Base-by-base conservation (phyloP, 1,140 invertebrate species). In the Scaptomyza hsui region DNA sequence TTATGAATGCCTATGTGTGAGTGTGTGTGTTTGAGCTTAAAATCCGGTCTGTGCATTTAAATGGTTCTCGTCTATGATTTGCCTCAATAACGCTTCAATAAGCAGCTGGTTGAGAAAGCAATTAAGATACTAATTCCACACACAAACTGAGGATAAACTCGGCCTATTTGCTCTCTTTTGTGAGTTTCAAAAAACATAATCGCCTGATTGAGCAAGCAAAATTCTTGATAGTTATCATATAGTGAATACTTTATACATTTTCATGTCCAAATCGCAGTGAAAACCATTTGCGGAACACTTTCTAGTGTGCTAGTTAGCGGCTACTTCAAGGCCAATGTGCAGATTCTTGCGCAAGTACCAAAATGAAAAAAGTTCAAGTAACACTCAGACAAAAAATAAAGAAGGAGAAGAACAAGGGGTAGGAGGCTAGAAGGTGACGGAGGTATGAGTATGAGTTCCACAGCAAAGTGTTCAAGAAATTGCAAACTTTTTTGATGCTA, bases 401-500 rank as follows among this genome's bases (percentile, higher is more conserved):
- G 16, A 42, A 49, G 16, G 65, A 57, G 21, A n/a, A n/a, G n/a
- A n/a, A n/a, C n/a, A n/a, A n/a, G 42, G 10, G 2, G 1, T 19
- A 10, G 16, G 16, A 18, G 16, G 39, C 6, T 7, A 10, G 16
- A 12, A 6, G 0, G n/a, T 19, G 12, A 3, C 13, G 12, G 6
- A 29, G 41, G 49, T 10, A 13, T 1, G 18, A 15, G 16, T 4
- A 24, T 13, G 41, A 10, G 37, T 9, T 26, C 35, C 2, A 18
- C 13, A 6, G 37, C 49, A 81, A 81, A 75, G 67, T 82, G 74
- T 88, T 72, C 70, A 88, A 86, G 82, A 88, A 86, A 86, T 82
- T 72, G 83, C 83, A 89, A 88, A 88, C 76, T 90, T 90, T 53
- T 85, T 75, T 90, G 88, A 89, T 89, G 88, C 88, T 78, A 78